These are phyloP conservation scores for Amphipyra tragopoginis DNA, from an alignment of 2,888 invertebrate species.

Conservation along the genomic window DNA sequence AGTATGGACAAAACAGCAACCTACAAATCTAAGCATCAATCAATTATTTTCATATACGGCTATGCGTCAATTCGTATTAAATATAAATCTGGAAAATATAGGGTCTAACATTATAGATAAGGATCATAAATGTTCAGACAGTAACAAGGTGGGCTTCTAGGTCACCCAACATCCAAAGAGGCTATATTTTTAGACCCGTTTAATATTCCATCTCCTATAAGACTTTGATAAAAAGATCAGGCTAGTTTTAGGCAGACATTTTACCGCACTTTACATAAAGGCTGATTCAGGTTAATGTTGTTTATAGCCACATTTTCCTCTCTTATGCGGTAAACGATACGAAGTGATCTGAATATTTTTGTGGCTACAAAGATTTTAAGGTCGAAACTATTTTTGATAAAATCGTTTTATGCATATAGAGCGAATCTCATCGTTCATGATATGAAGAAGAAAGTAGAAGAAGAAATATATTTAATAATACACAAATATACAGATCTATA, in stretches of 20 bases:
- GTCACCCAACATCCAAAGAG: background rate
- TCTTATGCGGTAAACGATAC: slow-evolving; percentile 6
- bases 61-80: background rate
- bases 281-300: slow-evolving; percentile 19
- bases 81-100: background rate
- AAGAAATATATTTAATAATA: no score
- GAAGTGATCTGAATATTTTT: slow-evolving; percentile 2
- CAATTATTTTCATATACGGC: no score
- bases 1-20: no score
- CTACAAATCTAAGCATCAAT: no score
- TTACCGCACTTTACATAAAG: slow-evolving; percentile 20
- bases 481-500: no score
- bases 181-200: slow-evolving; percentile 5
- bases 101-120: background rate
- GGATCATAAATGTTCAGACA: slow-evolving; percentile 3
- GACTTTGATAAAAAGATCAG: slow-evolving; percentile 7
- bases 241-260: slow-evolving; percentile 15
- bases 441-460: no score
- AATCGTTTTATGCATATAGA: background rate
- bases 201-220: slow-evolving; percentile 10
- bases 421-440: no score
- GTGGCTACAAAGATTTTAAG: slow-evolving; percentile 18
- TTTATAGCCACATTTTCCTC: slow-evolving; percentile 29
- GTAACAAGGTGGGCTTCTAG: background rate
- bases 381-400: background rate